These are phyloP conservation scores for Sacculina carcini DNA, from an alignment of 2,888 invertebrate genomes.

Conservation along the genomic window DNA sequence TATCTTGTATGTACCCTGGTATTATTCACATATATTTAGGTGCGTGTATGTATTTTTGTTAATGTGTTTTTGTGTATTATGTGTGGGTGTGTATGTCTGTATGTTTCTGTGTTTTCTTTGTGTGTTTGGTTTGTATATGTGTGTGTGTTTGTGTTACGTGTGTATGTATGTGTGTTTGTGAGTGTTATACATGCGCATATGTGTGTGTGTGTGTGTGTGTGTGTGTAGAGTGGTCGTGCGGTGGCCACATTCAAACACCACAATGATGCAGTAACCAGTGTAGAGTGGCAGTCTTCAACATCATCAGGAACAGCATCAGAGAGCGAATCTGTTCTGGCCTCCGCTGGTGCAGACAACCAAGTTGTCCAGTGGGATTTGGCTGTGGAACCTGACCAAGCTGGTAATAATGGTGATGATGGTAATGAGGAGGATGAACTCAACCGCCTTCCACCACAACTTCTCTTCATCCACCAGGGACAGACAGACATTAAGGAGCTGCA, in stretches of 20 bases:
- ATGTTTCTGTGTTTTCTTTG: too few species aligned
- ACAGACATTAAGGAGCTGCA: slow-evolving; percentile 92
- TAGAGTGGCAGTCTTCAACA: slow-evolving; percentile 96
- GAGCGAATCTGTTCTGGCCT: slow-evolving; percentile 78
- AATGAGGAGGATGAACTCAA: slow-evolving; percentile 23
- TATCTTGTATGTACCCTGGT: too few species aligned
- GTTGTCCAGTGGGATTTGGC: slow-evolving; percentile 90
- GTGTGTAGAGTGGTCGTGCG: slow-evolving; percentile 30
- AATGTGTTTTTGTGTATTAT: too few species aligned
- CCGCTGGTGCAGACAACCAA: slow-evolving; percentile 79
- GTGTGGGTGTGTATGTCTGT: too few species aligned
- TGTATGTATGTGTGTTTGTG: too few species aligned
- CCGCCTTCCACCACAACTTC: slow-evolving; percentile 71
- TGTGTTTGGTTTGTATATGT: too few species aligned
- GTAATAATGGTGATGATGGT: slow-evolving; percentile 20
- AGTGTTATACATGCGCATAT: too few species aligned
- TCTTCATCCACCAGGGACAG: slow-evolving; percentile 96
- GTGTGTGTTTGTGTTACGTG: too few species aligned
- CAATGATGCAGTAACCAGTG: slow-evolving; percentile 67
- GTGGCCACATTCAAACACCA: slow-evolving; percentile 91
- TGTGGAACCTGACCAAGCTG: slow-evolving; percentile 47
- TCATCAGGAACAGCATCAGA: too few species aligned
- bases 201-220: too few species aligned
- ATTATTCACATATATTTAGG: too few species aligned
- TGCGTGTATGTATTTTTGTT: too few species aligned